Evolutionary conservation across 2,113 vertebrate genomes (phyloP).

Genomic region (Cryptomyrus ogoouensis): DNA sequence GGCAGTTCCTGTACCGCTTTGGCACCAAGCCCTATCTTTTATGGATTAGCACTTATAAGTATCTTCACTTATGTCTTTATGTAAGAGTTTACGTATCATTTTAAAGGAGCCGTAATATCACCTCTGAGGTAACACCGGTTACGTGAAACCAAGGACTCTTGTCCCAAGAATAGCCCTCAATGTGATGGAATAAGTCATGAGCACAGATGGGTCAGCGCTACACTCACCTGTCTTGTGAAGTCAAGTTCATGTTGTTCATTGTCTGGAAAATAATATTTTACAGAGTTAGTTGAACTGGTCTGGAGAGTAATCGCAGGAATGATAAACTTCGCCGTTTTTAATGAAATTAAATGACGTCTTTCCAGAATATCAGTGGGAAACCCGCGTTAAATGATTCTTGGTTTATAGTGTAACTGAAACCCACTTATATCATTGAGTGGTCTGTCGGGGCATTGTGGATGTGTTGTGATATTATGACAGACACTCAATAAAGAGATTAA

Average conservation of each 20-base stretch:
- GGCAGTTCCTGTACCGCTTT: constrained; percentile 47
- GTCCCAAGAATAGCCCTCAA: neutral
- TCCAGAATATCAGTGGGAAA: neutral
- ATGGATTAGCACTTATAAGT: neutral
- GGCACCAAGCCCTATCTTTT: neutral
- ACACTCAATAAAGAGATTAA: neutral
- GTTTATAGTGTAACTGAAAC: neutral
- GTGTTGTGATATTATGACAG: neutral
- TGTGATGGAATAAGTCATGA: neutral
- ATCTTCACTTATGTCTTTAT: neutral
- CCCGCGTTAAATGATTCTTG: neutral
- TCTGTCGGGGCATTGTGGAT: neutral
- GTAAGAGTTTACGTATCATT: neutral
- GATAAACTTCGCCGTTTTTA: neutral
- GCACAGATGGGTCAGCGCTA: neutral
- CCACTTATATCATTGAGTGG: neutral
- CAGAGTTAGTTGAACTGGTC: neutral
- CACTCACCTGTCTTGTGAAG: constrained; percentile 84
- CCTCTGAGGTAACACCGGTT: neutral
- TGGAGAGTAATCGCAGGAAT: too few relatives aligned
- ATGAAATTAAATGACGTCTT: neutral
- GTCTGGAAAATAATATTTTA: constrained; percentile 49
- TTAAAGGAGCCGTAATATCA: neutral
- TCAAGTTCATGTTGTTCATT: constrained; percentile 78
- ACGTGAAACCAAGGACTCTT: neutral